Evolutionary conservation across 2,797 vertebrate species (phyloP), one percentile per base, ranked within the genome.

Genomic region (Hemibagrus guttatus): DNA sequence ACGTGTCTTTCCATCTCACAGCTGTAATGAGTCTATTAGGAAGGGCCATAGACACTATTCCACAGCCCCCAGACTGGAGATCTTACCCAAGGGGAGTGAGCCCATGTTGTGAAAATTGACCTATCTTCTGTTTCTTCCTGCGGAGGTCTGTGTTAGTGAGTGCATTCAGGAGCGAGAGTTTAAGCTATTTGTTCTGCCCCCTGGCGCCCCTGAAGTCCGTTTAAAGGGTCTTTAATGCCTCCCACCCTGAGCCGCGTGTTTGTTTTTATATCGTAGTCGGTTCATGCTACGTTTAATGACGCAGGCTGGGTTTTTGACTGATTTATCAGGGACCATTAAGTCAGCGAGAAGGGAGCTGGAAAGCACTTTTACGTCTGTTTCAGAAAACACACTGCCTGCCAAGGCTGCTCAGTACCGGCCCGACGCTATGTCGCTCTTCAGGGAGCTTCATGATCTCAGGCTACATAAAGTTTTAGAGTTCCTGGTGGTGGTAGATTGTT

Each of bases 261-360:
- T 92, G 90, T 91, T 92, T 91, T 92, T 88, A 76, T 90, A 89
- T 87, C 76, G 79, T 87, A 86, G 85, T 35, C 75, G 81, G 84
- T 83, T 90, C 91, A 89, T 78, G 89, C 88, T 88, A 87, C 85
- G 85, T 91, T 92, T 92, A 91, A 90, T 91, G 91, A 90, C 87
- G 89, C 91, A 91, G 90, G 82, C 88, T 84, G 74, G 35, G 84
- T 87, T 89, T 91, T 87, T 90, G 89, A 92, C 85, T 91, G 91
- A 92, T 93, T 92, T 91, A 89, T 92, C 89, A 90, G 88, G 90
- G 90, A 84, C 89, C 88, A 90, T 92, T 92, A 91, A 89, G 88
- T 91, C 91, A 84, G 86, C 4, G 86, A 90, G 89, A 90, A 90
- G 84, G 72, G 87, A 89, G 83, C 88, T 88, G 88, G 88, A 90